phyloP scores from a whole-genome alignment of 1,140 invertebrate species.

The Drosophila pseudoobscura region DNA sequence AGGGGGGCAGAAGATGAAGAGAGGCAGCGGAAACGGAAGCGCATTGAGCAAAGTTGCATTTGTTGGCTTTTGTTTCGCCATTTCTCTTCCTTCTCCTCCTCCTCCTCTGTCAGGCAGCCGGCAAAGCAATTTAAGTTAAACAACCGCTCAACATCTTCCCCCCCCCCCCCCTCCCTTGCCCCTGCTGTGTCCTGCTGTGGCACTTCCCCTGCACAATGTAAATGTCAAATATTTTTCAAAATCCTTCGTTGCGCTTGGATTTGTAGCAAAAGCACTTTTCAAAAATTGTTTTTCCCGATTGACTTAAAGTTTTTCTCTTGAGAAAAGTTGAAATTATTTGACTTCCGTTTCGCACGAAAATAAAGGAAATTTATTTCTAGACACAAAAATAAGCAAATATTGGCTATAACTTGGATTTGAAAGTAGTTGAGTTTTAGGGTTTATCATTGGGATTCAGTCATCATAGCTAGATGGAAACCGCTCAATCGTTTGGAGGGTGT shows the following conservation, averaged over 20 bases:
- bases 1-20: not conserved
- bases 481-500: too few species aligned
- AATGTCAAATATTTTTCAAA: slow-evolving; percentile 71
- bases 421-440: too few species aligned
- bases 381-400: slow-evolving; percentile 1
- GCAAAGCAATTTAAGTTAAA: slow-evolving; percentile 81
- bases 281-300: slow-evolving; percentile 69
- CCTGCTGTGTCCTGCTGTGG: slow-evolving; percentile 11
- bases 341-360: slow-evolving; percentile 10
- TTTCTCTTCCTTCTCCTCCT: slow-evolving; percentile 14
- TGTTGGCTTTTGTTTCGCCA: slow-evolving; percentile 74
- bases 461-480: too few species aligned
- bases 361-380: slow-evolving; percentile 17
- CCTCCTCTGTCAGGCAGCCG: slow-evolving; percentile 15
- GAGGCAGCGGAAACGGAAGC: slow-evolving; percentile 70
- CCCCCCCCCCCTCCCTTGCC: not conserved
- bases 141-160: slow-evolving; percentile 53
- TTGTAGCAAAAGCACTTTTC: slow-evolving; percentile 57
- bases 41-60: slow-evolving; percentile 80
- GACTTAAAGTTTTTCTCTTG: slow-evolving; percentile 61
- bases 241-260: slow-evolving; percentile 49
- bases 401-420: too few species aligned
- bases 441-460: too few species aligned
- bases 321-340: slow-evolving; percentile 9
- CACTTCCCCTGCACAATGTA: slow-evolving; percentile 45